Conservation (phyloP, 2,888 invertebrate species). For the Cheilosia grossa region DNA sequence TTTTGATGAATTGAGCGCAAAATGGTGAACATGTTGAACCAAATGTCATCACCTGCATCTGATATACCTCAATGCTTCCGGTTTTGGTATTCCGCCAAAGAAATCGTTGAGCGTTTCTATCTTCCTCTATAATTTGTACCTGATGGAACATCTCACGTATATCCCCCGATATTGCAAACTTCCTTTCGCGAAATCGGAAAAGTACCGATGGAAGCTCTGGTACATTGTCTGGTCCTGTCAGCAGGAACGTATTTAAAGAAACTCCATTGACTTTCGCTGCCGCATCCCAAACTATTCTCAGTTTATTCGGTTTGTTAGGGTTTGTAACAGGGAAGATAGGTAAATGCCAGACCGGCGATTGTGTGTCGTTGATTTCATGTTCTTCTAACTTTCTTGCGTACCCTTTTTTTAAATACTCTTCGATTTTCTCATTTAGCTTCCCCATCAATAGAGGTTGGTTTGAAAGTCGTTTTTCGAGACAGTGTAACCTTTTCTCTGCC, state of each 20-base stretch:
- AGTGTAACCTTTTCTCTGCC: slow-evolving; percentile 27
- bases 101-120: slow-evolving; percentile 17
- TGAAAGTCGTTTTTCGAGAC: slow-evolving; percentile 11
- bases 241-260: neutral
- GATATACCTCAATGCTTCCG: slow-evolving; percentile 4
- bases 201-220: neutral
- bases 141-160: slow-evolving; percentile 24
- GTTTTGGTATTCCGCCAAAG: neutral
- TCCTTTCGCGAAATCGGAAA: slow-evolving; percentile 12
- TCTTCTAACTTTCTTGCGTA: slow-evolving; percentile 24
- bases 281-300: slow-evolving; percentile 22
- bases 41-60: slow-evolving; percentile 23
- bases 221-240: slow-evolving; percentile 9
- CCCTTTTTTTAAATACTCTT: slow-evolving; percentile 3
- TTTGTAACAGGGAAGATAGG: slow-evolving; percentile 15
- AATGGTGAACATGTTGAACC: slow-evolving; percentile 28
- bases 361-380: neutral
- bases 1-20: slow-evolving; percentile 70
- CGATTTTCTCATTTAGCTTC: neutral
- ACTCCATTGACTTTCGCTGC: neutral
- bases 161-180: neutral
- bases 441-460: neutral
- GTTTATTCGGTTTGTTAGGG: slow-evolving; percentile 12
- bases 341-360: slow-evolving; percentile 18
- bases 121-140: neutral